Conservation (phyloP, 1,140 invertebrate species). For the Meteorus sp. region DNA sequence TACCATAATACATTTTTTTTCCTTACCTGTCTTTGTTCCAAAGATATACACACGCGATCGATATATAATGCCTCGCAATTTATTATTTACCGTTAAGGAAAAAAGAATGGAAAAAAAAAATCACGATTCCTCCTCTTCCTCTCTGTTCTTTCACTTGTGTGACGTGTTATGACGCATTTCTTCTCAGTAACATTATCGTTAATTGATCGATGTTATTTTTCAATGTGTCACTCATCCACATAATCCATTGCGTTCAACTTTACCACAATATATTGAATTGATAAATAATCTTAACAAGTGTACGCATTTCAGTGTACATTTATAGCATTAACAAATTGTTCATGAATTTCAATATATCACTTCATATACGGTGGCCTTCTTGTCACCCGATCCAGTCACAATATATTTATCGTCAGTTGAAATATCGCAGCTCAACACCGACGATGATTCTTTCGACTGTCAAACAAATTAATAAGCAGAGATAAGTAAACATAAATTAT, state of each 20-base stretch:
- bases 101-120: no score
- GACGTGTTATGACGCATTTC: no score
- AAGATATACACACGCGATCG: no score
- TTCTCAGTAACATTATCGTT: no score
- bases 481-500: constrained; percentile 14
- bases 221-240: no score
- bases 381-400: constrained; percentile 98
- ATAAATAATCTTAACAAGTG: constrained; percentile 49
- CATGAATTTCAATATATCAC: constrained; percentile 79
- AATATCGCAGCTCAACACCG: constrained; percentile 98
- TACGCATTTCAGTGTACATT: constrained; percentile 38
- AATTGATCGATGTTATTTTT: no score
- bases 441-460: constrained; percentile 98
- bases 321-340: constrained; percentile 41
- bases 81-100: no score
- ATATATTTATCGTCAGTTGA: constrained; percentile 99
- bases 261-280: constrained; percentile 26
- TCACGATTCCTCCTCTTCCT: no score
- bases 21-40: no score
- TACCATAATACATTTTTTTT: no score
- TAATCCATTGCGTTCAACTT: constrained; percentile 4
- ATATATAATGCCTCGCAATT: no score
- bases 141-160: no score
- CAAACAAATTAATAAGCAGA: constrained; percentile 48
- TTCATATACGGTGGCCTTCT: constrained; percentile 99